A percentile compares a stretch with the other conserved stretches of the same genome.
Conservation (phyloP, 2,888 invertebrate genomes). For the Drosophila borealis region DNA sequence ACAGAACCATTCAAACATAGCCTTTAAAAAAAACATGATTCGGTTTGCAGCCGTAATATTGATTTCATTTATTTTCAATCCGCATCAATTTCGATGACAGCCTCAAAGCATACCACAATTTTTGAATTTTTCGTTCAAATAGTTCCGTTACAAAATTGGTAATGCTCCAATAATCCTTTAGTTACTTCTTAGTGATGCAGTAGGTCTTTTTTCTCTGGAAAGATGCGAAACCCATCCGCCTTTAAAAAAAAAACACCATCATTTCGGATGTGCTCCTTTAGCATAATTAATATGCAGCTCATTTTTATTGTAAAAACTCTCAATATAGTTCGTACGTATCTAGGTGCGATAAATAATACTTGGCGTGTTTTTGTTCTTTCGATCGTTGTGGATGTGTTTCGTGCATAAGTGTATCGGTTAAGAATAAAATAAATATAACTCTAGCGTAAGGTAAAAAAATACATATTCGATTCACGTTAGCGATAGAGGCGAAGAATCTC, state of each 20-base stretch:
- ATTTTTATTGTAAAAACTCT: conserved; percentile 57
- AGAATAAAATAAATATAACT: conserved; percentile 57
- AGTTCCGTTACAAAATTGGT: no score
- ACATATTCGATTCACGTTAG: conserved; percentile 57
- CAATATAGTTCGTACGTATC: conserved; percentile 47
- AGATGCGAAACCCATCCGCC: no score
- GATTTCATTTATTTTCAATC: not conserved
- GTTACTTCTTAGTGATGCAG: no score
- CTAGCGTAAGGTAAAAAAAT: conserved; percentile 60
- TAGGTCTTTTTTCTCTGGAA: no score
- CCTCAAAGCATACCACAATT: conserved; percentile 13
- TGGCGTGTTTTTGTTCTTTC: conserved; percentile 48
- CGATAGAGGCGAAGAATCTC: conserved; percentile 1
- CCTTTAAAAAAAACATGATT: no score
- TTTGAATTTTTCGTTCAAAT: not conserved
- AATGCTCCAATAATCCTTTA: no score
- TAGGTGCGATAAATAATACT: conserved; percentile 72
- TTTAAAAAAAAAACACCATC: conserved; percentile 1
- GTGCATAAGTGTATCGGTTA: conserved; percentile 41
- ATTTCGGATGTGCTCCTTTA: conserved; percentile 32
- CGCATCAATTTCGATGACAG: not conserved
- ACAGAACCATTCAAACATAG: no score
- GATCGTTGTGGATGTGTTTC: conserved; percentile 41
- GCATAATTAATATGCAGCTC: conserved; percentile 56
- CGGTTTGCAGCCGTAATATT: not conserved